Base-by-base conservation (phyloP, 2,113 vertebrate genomes). In the Hydropotes inermis region DNA sequence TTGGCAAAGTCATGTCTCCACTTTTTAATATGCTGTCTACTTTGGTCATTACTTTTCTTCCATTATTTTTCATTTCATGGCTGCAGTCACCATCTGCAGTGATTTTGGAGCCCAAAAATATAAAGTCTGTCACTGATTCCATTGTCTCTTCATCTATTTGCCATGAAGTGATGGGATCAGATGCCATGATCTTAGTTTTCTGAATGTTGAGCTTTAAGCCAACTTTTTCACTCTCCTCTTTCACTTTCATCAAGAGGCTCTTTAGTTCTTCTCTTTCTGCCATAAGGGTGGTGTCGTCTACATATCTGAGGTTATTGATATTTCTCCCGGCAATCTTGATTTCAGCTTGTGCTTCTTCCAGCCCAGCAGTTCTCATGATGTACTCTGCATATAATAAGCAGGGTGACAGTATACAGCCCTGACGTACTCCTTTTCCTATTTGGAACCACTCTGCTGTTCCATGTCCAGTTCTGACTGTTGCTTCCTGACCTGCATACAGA, bases 341-440 rank as follows among this genome's bases (percentile, higher is more conserved):
- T n/a, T 4, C 33, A 67, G 64, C 33, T 67, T 67, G 33, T n/a
- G 33, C 64, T 67, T 67, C 64, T 10, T 67, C 64, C 33, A 36
- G 33, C 8, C 16, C 1, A 5, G 33, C 1, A 0, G n/a, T 19
- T 67, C 33, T 19, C 64, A 19, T n/a, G 16, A 67, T 67, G 61
- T 67, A n/a, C 4, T 67, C 33, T 36, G 64, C 4, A 36, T 10
- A 67, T 0, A 70, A 70, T 11, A 70, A 70, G 17, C n/a, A 70
- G 64, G n/a, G n/a, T 36, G 64, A 36, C 64, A 67, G 21, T 67
- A 5, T 5, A 36, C 17, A 67, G 33, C 33, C n/a, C 0, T 70
- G 64, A 36, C 0, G 1, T 11, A 36, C 17, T 70, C n/a, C n/a
- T 70, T 36, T 70, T 0, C 2, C 4, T 11, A 70, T 70, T 21